Evolutionary conservation across 2,888 invertebrate species (phyloP), one percentile per base, ranked within the genome.

Genomic region (Aplocera efformata): DNA sequence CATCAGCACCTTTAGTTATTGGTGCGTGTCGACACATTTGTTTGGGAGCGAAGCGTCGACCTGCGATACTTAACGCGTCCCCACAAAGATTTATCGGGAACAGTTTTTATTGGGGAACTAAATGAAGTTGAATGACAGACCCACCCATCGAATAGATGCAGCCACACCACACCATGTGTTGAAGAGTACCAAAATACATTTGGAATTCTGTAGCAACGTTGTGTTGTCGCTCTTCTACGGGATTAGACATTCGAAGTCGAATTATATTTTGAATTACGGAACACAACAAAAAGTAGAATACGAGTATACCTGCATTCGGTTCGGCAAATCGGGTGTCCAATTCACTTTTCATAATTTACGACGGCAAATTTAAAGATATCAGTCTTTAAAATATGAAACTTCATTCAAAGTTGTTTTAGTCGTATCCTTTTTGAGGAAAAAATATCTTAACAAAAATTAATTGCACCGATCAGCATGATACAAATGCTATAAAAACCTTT

Each of bases 11-110:
- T 56, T 52, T 50, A 54, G 64, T 64, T 70, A 73, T 72, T 70
- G 65, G 65, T 54, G 58, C 63, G 70, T 72, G 84, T 80, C 76
- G 74, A 81, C 82, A 79, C 75, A 78, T 82, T 81, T 72, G 83
- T 78, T 65, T 51, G 63, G 62, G 66, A 62, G 61, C 61, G 61
- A 59, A 55, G 67, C 62, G 58, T 51, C 60, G 63, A 58, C 60
- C 48, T 56, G 51, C 60, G 58, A 60, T 67, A 73, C 70, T 79
- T 77, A 77, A 75, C 77, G 72, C 77, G 63, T 72, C 67, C 53
- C 59, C 51, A 35, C 52, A 43, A 66, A 79, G 78, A 85, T 84
- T 79, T 82, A 83, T 77, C 53, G 63, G 63, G 53, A 61, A 58
- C 59, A 49, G 43, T 46, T 46, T 48, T 48, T 50, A 50, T 50